Base-by-base conservation (phyloP, 2,888 invertebrate species). In the Pristionchus fissidentatus region DNA sequence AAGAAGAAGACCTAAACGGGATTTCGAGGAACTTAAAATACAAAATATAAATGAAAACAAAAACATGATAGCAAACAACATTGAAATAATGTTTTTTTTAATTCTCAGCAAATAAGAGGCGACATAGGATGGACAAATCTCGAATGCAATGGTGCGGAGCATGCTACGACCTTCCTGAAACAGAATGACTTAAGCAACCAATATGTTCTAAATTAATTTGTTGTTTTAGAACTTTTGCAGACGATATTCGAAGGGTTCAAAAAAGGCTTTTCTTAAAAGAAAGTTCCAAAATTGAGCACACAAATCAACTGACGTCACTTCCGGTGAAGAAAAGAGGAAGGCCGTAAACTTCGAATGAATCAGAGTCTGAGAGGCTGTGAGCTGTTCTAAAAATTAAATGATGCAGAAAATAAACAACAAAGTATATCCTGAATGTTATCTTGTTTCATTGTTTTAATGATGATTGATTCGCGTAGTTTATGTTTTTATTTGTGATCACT, bases 41-140 rank as follows among this genome's bases (percentile, higher is more conserved):
- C 29, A 10, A 32, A 29, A 0, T 60, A n/a, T n/a, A n/a, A n/a
- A n/a, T n/a, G n/a, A n/a, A n/a, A n/a, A n/a, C n/a, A n/a, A n/a
- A n/a, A n/a, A n/a, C n/a, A n/a, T n/a, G n/a, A n/a, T n/a, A n/a
- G n/a, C n/a, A n/a, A n/a, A n/a, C n/a, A n/a, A n/a, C n/a, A n/a
- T n/a, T n/a, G n/a, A n/a, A n/a, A n/a, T n/a, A n/a, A n/a, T n/a
- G n/a, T n/a, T n/a, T n/a, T n/a, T n/a, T n/a, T n/a, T n/a, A n/a
- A 26, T 1, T 19, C 38, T 66, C 22, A 66, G 35, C 38, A 22
- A 66, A 38, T 66, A 66, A 1, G 62, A 66, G 1, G 62, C 38
- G 22, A 35, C 15, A 38, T 66, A 66, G 5, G 62, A 66, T 22
- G 62, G 62, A 22, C 62, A 66, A 66, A 66, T 66, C 38, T 66